Evolutionary conservation across 2,797 vertebrate species (phyloP), one percentile per base, ranked within the genome.

Genomic region (Sebastes vulpes): DNA sequence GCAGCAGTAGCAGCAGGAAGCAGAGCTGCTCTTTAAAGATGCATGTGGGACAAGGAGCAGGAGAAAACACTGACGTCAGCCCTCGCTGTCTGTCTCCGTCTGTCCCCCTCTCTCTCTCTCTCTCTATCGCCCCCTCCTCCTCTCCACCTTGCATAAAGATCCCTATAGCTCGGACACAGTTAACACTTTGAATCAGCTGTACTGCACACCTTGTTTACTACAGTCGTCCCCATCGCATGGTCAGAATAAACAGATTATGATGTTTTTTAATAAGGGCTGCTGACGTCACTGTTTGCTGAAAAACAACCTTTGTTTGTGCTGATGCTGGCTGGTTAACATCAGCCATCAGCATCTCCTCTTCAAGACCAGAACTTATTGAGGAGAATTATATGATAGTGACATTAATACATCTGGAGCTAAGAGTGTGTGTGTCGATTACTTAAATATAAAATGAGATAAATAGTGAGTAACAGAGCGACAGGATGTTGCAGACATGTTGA

Each of bases 1-100:
- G 94, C 88, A 88, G 91, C 85, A 79, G 94, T 92, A 86, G 92
- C 94, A 82, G 88, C 92, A 91, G 94, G 91, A 92, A 91, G 92
- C 90, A 77, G 89, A 66, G 86, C 89, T 70, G 86, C 89, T 94
- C 88, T 93, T 94, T 94, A 94, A 94, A 93, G 88, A 94, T 93
- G 90, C 93, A 94, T 92, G 89, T 92, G 89, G 92, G 89, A 91
- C 86, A 76, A 87, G 85, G 72, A 92, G 85, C 77, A 6, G 20
- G 85, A 90, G 84, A 87, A 87, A 88, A 80, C 82, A 77, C 70
- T 92, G 92, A 94, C 92, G 94, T 93, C 88, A 93, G 79, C 85
- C 83, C 69, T 70, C 60, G 54, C 90, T 88, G 81, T 81, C 88
- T 90, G 79, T 83, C 89, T 85, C 83, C 25, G 38, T 81, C 82